phyloP scores from a whole-genome alignment of 2,113 vertebrate genomes.

The Neodontobutis hainanensis region DNA sequence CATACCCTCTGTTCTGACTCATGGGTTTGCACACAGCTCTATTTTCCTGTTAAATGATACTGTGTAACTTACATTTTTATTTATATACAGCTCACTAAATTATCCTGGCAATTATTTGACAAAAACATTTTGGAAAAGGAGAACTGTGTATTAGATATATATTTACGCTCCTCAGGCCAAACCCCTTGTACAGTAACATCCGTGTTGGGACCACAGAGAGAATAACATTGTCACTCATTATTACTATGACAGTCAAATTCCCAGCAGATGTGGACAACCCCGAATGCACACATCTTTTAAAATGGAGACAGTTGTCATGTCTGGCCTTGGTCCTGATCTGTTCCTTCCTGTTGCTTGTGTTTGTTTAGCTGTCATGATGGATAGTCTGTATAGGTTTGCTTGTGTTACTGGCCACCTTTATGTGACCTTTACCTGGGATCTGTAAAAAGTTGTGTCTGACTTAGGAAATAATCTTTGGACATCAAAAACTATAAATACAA shows the following conservation, averaged over 20 bases:
- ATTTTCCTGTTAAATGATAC: no score
- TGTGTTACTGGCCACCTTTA: constrained; percentile 32
- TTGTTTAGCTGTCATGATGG: constrained; percentile 27
- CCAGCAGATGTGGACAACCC: constrained; percentile 11
- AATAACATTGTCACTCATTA: not conserved
- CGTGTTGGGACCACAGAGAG: not conserved
- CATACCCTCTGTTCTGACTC: no score
- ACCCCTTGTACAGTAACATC: no score
- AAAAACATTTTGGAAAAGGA: no score
- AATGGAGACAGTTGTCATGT: constrained; percentile 9
- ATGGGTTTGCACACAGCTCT: no score
- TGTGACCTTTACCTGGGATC: constrained; percentile 18
- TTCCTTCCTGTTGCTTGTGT: constrained; percentile 13
- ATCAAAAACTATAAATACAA: constrained; percentile 22
- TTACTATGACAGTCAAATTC: constrained; percentile 17
- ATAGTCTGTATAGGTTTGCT: constrained; percentile 24
- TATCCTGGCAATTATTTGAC: no score
- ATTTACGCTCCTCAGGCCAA: no score
- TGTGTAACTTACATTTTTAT: no score
- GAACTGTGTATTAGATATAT: no score
- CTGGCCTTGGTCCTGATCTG: constrained; percentile 1
- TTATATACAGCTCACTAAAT: no score
- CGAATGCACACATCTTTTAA: not conserved
- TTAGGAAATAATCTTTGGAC: constrained; percentile 5
- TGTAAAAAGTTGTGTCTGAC: constrained; percentile 35